Percentiles rank a stretch among this genome's conserved stretches.
Evolutionary conservation across 1,140 invertebrate genomes (phyloP).

Genomic region (Neomicropteryx cornuta): DNA sequence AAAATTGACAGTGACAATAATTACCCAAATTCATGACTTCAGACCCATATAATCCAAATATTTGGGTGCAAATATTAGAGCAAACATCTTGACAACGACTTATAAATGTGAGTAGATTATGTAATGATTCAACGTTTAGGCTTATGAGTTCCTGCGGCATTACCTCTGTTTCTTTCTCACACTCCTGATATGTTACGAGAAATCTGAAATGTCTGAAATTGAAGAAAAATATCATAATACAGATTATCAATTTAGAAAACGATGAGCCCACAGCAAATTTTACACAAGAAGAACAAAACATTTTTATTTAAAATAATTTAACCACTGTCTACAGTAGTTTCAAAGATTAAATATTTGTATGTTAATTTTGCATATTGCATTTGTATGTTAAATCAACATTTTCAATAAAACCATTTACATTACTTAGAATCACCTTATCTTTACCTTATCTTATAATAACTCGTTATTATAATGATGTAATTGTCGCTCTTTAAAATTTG

Average conservation of each 20-base stretch:
- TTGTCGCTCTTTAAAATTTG: too few relatives aligned
- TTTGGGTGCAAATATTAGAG: conserved; percentile 52
- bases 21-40: conserved; percentile 38
- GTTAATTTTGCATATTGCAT: too few relatives aligned
- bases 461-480: too few relatives aligned
- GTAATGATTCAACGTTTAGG: conserved; percentile 42
- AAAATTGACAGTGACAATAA: conserved; percentile 22
- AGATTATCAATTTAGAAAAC: too few relatives aligned
- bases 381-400: conserved; percentile 4
- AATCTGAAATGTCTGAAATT: conserved; percentile 29
- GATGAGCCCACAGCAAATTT: too few relatives aligned
- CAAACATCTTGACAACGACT: conserved; percentile 53
- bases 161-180: conserved; percentile 19
- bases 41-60: conserved; percentile 46
- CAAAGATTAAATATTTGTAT: too few relatives aligned
- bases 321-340: too few relatives aligned
- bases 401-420: conserved; percentile 14
- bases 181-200: conserved; percentile 32
- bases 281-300: too few relatives aligned
- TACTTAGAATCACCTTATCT: conserved; percentile 17
- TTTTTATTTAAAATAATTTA: too few relatives aligned
- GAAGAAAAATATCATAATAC: not conserved
- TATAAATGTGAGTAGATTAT: conserved; percentile 54
- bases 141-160: conserved; percentile 14
- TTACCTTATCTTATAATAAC: conserved; percentile 8